These are phyloP conservation scores for Prenolepis imparis DNA, from an alignment of 2,888 invertebrate species.

Conservation along the genomic window DNA sequence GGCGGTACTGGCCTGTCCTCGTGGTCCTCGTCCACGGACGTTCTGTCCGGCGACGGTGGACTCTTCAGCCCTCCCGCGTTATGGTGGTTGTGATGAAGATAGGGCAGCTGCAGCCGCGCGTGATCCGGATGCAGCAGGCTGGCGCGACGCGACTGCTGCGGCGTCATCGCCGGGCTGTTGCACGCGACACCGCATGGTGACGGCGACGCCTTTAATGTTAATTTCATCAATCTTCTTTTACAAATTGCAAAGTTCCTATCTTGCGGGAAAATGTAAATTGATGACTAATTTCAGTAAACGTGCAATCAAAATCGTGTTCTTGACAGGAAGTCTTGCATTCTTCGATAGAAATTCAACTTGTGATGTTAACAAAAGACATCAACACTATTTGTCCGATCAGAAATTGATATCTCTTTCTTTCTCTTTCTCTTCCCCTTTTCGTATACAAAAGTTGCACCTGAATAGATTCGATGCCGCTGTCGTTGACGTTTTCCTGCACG, in stretches of 20 bases:
- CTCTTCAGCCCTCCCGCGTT: conserved; percentile 81
- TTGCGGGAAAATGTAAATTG: not conserved
- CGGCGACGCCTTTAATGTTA: conserved; percentile 86
- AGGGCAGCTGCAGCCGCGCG: conserved; percentile 88
- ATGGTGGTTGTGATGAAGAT: conserved; percentile 84
- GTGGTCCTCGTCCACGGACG: conserved; percentile 85
- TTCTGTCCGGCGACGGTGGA: conserved; percentile 84
- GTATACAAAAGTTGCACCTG: conserved; percentile 87
- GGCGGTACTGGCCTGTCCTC: conserved; percentile 81
- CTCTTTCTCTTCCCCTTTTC: not conserved
- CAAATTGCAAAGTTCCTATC: not conserved
- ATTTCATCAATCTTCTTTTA: not conserved
- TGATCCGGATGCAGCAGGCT: conserved; percentile 91
- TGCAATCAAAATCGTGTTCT: not conserved
- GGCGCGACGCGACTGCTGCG: conserved; percentile 86
- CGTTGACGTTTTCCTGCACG: conserved; percentile 86
- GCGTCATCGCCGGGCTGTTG: conserved; percentile 83
- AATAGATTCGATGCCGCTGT: conserved; percentile 91
- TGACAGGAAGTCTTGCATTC: not conserved
- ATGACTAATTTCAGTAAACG: not conserved
- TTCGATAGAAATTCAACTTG: not conserved
- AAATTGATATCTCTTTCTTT: not conserved
- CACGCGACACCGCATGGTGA: conserved; percentile 82
- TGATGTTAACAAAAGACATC: not conserved
- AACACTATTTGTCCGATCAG: not conserved